Conservation (phyloP, 2,797 vertebrate species). For the Mus spretus region DNA sequence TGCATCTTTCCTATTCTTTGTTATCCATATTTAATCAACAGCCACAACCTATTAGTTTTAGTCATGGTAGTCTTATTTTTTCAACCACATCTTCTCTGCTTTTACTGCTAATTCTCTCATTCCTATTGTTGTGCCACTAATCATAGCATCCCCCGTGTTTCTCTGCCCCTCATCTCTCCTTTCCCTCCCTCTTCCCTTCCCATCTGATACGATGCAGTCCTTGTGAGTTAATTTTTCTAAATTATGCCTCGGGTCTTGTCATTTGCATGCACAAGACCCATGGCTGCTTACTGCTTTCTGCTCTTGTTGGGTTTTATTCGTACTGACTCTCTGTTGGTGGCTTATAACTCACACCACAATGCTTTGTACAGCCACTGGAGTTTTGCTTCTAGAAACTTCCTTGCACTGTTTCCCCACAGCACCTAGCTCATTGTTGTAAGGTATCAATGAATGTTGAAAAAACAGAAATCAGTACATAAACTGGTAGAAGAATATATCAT, state of each 20-base stretch:
- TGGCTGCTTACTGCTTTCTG: background rate
- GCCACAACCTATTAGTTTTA: background rate
- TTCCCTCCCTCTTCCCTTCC: background rate
- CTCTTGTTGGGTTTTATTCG: conserved; percentile 56
- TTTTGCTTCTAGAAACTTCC: conserved; percentile 19
- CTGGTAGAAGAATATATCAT: conserved; percentile 21
- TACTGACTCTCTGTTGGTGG: background rate
- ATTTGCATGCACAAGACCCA: background rate
- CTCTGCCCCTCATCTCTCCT: background rate
- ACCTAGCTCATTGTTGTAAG: conserved; percentile 39
- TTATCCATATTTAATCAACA: background rate
- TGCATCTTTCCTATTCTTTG: background rate
- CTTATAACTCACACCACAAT: background rate
- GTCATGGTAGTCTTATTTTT: background rate
- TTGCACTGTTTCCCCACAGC: background rate
- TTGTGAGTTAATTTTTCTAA: conserved; percentile 23
- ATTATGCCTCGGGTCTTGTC: background rate
- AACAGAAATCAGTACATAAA: conserved; percentile 56
- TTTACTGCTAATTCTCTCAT: background rate
- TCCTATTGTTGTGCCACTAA: background rate
- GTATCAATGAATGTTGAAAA: conserved; percentile 31
- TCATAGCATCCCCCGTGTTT: background rate
- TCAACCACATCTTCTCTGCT: background rate
- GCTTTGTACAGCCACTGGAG: background rate
- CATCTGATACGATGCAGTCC: background rate